Evolutionary conservation across 2,888 invertebrate species (phyloP), one percentile per base, ranked within the genome.

Genomic region (Leptarthrus brevirostris): DNA sequence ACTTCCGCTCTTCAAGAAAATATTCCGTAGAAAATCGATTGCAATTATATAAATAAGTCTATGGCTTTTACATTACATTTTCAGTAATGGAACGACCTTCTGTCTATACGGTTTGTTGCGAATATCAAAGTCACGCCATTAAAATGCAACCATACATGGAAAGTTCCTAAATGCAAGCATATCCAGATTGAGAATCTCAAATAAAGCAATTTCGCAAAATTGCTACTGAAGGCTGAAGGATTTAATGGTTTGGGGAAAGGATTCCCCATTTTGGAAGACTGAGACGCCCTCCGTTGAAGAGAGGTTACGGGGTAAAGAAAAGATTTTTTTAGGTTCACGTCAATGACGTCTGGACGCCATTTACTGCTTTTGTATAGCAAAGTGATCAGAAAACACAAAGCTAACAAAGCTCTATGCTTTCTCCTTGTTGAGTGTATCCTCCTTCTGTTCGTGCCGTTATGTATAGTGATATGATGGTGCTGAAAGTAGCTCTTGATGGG

Each of bases 291-390:
- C 20, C 22, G 24, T 36, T 40, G 8, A 56, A 14, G 40, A n/a
- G 40, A 12, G 12, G 8, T 40, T 12, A 12, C 8, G 36, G 36
- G 44, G 47, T 44, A 14, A 24, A 64, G 44, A 64, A 64, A 40
- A 44, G 14, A 44, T 44, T 64, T 64, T 40, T 64, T 64, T 44
- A 44, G 64, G 24, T 64, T 44, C 22, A 24, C 24, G 24, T 64
- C 44, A 64, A 64, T 14, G 64, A 64, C 44, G 64, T 64, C 64
- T 64, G 64, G 44, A 64, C 64, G 64, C 64, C 64, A 64, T 64
- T 64, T 64, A 64, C 40, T 40, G 24, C 20, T 44, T 44, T 64
- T 14, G 44, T 24, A 44, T 47, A 40, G 47, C 44, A 64, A 44
- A 64, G 44, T 24, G 14, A 64, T 64, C 22, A 40, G 58, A 64